Evolutionary conservation across 2,888 invertebrate species (phyloP), one percentile per base, ranked within the genome.

Genomic region (Ophioninae sp.): DNA sequence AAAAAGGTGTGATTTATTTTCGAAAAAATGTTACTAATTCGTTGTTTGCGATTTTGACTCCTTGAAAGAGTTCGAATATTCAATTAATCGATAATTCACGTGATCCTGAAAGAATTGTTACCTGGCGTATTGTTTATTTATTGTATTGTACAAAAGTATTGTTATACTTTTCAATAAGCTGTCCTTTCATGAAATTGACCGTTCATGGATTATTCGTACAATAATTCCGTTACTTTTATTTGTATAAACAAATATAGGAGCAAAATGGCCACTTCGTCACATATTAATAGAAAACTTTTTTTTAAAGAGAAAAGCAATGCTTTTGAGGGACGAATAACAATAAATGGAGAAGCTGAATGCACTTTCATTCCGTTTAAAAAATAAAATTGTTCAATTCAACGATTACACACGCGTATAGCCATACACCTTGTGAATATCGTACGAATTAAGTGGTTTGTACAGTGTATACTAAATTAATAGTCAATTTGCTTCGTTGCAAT

Each of bases 361-460:
- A 63, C 63, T 44, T 8, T 44, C 7, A 6, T 63, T 22, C n/a
- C 63, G 10, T 44, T 23, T 22, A n/a, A 7, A 58, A 30, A 58
- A n/a, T 23, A 9, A 58, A 51, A 17, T 51, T 51, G 17, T 51
- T 58, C 37, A 30, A 39, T 44, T 0, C 51, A 51, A 51, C n/a
- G n/a, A 75, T 37, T 39, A 23, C 20, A 78, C 56, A 59, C 77
- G 71, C 67, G 75, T 51, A 61, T 13, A 79, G 61, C 71, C 74
- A 71, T 22, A 79, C 64, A 79, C 37, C 63, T 67, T 83, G 79
- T 83, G 76, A 76, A 83, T 83, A 83, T 75, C 44, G 41, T 56
- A 58, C 65, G 72, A 76, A 79, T 79, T 83, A 61, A 79, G 79
- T 76, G 79, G 76, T 76, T 79, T 83, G 79, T 83, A 79, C 83